phyloP scores from a whole-genome alignment of 1,140 invertebrate species.

The Drosophila tristis region DNA sequence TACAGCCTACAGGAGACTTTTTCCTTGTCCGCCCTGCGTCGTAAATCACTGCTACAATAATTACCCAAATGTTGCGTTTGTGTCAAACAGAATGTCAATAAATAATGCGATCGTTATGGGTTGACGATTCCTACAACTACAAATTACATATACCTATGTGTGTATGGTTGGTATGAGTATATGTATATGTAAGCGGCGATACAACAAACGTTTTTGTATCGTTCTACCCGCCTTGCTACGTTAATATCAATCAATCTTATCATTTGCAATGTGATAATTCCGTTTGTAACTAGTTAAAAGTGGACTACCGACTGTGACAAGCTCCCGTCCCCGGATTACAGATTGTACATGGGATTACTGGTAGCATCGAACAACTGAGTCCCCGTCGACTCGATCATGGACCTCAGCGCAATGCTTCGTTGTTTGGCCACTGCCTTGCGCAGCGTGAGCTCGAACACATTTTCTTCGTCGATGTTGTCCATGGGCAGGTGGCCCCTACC shows the following conservation, averaged over 20 bases:
- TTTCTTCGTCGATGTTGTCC: constrained; percentile 83
- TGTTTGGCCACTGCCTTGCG: constrained; percentile 82
- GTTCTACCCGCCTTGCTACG: constrained; percentile 18
- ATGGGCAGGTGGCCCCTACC: constrained; percentile 68
- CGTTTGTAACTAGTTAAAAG: constrained; percentile 43
- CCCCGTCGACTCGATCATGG: constrained; percentile 82
- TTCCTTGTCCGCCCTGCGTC: constrained; percentile 25
- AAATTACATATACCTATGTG: constrained; percentile 33
- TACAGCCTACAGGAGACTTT: constrained; percentile 37
- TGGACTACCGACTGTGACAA: constrained; percentile 14
- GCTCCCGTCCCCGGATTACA: constrained; percentile 26
- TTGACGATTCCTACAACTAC: constrained; percentile 29
- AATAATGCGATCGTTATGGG: constrained; percentile 31
- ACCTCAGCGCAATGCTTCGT: constrained; percentile 75
- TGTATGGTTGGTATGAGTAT: not conserved
- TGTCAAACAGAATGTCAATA: constrained; percentile 63
- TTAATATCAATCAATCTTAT: constrained; percentile 75
- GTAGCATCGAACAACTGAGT: constrained; percentile 82
- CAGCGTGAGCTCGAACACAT: constrained; percentile 76
- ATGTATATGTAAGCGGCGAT: constrained; percentile 29
- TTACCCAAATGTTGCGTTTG: constrained; percentile 63
- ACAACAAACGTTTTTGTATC: constrained; percentile 24
- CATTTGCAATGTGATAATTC: constrained; percentile 66
- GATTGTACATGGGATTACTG: constrained; percentile 83
- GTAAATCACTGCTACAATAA: constrained; percentile 47